Percentiles rank a stretch among this genome's conserved stretches.
phyloP scores from a whole-genome alignment of 2,113 vertebrate genomes.

The Oncorhynchus tshawytscha region DNA sequence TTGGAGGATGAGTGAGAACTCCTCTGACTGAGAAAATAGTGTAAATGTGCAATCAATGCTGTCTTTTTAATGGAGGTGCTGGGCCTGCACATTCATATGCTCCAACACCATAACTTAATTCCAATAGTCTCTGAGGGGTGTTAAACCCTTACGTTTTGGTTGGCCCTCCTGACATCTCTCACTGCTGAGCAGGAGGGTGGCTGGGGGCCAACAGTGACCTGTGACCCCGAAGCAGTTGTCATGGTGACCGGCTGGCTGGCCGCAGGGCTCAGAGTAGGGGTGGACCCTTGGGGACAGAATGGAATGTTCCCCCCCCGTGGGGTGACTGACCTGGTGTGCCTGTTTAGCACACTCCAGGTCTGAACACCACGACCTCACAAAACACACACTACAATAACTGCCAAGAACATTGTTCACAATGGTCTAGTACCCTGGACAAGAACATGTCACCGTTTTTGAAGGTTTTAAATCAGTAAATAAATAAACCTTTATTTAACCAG shows the following conservation, averaged over 20 bases:
- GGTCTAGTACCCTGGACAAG: too few species aligned
- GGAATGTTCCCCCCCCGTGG: conserved; percentile 48
- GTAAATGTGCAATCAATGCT: too few species aligned
- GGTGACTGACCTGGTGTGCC: conserved; percentile 23
- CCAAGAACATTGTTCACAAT: neutral
- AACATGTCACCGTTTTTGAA: too few species aligned
- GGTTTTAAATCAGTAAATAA: too few species aligned
- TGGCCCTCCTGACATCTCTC: too few species aligned
- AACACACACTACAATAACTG: neutral
- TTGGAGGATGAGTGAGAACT: too few species aligned
- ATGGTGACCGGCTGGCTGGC: conserved; percentile 41
- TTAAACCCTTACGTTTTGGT: too few species aligned
- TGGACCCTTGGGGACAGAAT: conserved; percentile 35
- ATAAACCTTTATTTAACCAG: too few species aligned
- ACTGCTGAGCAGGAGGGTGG: neutral
- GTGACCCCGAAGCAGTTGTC: conserved; percentile 40
- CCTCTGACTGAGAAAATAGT: too few species aligned
- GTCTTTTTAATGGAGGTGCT: too few species aligned
- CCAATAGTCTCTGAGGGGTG: too few species aligned
- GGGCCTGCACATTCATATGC: neutral
- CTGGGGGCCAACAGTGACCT: conserved; percentile 38
- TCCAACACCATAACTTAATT: too few species aligned
- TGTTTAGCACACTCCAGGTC: neutral
- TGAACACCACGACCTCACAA: neutral
- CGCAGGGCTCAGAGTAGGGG: conserved; percentile 14